Conservation (phyloP, 2,113 vertebrate genomes). For the Centropus unirufus region DNA sequence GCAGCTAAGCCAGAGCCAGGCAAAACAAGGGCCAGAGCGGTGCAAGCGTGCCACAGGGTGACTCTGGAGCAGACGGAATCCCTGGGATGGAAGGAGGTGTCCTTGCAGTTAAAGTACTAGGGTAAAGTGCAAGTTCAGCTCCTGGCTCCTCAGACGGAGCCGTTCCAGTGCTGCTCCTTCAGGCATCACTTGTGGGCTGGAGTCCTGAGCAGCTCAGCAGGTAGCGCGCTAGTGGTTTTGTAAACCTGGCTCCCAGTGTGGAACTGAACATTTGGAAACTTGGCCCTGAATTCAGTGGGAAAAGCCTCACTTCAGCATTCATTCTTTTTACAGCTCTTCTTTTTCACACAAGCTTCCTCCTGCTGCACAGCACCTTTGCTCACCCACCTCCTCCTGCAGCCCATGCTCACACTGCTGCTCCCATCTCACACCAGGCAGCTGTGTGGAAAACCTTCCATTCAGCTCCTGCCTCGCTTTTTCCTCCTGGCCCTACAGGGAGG, state of each 20-base stretch:
- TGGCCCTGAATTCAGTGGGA: not conserved
- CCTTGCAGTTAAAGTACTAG: not conserved
- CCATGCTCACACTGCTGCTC: not conserved
- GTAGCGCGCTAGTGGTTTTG: not conserved
- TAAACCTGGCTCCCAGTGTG: not conserved
- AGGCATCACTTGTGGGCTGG: fast-evolving
- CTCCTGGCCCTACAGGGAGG: not conserved
- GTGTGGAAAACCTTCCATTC: fast-evolving
- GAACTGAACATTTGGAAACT: not conserved
- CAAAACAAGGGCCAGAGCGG: not conserved
- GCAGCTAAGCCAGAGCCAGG: not conserved
- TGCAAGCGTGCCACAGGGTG: fast-evolving
- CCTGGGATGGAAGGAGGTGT: not conserved
- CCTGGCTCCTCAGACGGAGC: not conserved
- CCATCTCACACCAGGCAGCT: not conserved
- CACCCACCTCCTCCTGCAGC: not conserved
- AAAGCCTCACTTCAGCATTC: not conserved
- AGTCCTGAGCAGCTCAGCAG: not conserved
- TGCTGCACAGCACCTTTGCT: not conserved
- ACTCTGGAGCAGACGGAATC: not conserved
- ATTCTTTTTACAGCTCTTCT: not conserved
- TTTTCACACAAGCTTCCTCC: not conserved
- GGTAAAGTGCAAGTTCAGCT: not conserved
- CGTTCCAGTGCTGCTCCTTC: not conserved
- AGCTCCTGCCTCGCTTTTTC: not conserved